phyloP scores from a whole-genome alignment of 2,797 vertebrate species.

The Pipistrellus pipistrellus region DNA sequence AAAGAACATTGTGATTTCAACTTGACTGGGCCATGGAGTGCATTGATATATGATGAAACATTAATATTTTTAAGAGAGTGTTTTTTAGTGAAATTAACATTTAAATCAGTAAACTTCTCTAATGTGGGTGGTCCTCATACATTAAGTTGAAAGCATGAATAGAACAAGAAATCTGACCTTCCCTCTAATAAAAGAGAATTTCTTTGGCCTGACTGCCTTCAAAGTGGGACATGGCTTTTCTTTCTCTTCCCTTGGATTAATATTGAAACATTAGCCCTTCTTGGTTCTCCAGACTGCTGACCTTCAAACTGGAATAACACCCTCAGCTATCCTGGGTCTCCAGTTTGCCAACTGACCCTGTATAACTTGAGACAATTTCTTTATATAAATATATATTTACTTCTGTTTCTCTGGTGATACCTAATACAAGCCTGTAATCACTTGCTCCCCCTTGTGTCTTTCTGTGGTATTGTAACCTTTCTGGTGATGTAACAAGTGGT shows the following conservation, averaged over 20 bases:
- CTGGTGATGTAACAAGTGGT: background rate
- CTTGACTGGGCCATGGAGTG: background rate
- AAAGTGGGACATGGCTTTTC: background rate
- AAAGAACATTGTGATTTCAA: background rate
- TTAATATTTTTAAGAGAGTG: background rate
- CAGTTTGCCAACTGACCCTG: background rate
- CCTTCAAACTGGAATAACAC: background rate
- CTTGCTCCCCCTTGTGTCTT: background rate
- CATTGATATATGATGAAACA: background rate
- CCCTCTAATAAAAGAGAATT: background rate
- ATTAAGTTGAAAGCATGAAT: background rate
- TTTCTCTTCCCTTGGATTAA: background rate
- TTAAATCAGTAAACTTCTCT: background rate
- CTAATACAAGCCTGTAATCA: background rate
- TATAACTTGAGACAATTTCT: background rate
- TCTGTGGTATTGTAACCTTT: background rate
- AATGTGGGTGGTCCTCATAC: background rate
- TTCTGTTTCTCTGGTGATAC: background rate
- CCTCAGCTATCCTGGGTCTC: background rate
- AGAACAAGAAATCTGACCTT: background rate
- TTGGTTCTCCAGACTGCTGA: background rate
- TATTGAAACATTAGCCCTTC: background rate
- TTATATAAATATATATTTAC: background rate
- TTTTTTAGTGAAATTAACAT: background rate
- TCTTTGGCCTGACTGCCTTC: background rate